phyloP scores from a whole-genome alignment of 2,113 vertebrate genomes.

The Salvelinus sp. region DNA sequence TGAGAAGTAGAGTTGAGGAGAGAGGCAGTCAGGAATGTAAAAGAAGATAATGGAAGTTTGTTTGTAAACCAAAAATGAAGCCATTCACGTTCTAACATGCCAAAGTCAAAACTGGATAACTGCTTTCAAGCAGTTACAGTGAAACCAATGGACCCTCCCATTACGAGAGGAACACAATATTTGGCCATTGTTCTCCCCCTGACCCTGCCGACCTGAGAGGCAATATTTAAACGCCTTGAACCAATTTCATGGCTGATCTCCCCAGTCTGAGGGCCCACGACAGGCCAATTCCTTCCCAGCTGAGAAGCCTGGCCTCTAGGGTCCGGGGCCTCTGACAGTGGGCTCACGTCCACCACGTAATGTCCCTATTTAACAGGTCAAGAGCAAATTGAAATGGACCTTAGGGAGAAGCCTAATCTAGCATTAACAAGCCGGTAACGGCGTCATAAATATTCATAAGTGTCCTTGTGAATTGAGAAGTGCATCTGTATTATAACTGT shows the following conservation, averaged over 20 bases:
- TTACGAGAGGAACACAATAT: conserved; percentile 30
- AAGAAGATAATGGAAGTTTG: background rate
- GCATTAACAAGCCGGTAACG: conserved; percentile 36
- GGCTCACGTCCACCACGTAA: conserved; percentile 34
- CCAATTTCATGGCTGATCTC: conserved; percentile 73
- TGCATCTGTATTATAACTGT: background rate
- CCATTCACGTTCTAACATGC: conserved; percentile 5
- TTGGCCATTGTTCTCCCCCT: conserved; percentile 15
- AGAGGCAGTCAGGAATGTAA: no score
- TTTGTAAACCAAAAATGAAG: conserved; percentile 16
- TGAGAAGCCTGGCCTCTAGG: conserved; percentile 31
- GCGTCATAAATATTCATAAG: conserved; percentile 48
- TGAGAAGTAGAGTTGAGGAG: background rate
- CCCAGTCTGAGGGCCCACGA: conserved; percentile 46
- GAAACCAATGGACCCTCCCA: background rate
- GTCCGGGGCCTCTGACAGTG: conserved; percentile 38
- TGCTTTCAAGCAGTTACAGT: background rate
- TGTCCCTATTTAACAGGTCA: conserved; percentile 58
- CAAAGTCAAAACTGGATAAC: conserved; percentile 28
- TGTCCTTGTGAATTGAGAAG: conserved; percentile 20
- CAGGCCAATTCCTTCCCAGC: conserved; percentile 58
- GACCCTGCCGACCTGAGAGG: conserved; percentile 15
- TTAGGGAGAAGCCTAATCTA: conserved; percentile 31
- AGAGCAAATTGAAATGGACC: conserved; percentile 48
- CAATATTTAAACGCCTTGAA: conserved; percentile 55